A percentile compares a stretch with the other conserved stretches of the same genome.
These are phyloP conservation scores for Bucorvus abyssinicus DNA, from an alignment of 2,797 vertebrate genomes.

Conservation along the genomic window DNA sequence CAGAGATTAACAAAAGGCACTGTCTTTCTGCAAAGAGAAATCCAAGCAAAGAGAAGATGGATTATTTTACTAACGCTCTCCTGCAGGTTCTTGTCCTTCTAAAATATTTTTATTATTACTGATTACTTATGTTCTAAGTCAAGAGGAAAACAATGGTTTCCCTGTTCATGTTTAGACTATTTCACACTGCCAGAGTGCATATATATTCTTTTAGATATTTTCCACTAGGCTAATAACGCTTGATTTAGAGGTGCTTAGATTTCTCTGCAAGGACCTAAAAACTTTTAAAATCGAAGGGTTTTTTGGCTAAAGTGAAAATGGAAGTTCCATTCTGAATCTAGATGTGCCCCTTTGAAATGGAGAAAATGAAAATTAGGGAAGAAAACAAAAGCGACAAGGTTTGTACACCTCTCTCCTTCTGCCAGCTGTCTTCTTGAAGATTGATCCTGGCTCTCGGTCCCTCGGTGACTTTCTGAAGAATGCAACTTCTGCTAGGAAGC, in stretches of 20 bases:
- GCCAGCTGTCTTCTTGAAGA: background rate
- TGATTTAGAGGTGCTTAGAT: background rate
- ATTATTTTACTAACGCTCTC: background rate
- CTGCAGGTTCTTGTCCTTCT: background rate
- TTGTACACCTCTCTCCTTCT: background rate
- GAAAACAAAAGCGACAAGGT: background rate
- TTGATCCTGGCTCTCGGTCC: rapidly evolving
- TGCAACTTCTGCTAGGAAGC: background rate
- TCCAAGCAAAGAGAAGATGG: background rate
- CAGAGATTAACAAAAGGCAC: background rate
- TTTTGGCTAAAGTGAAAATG: background rate
- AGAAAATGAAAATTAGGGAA: background rate
- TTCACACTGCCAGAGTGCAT: background rate
- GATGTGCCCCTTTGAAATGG: background rate
- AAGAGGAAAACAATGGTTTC: background rate
- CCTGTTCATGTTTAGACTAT: background rate
- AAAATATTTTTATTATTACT: conserved; percentile 4
- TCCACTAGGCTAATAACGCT: background rate
- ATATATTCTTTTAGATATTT: background rate
- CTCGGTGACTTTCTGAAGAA: background rate
- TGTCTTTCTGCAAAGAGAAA: background rate
- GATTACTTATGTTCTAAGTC: background rate
- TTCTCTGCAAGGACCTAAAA: background rate
- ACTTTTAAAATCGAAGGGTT: background rate
- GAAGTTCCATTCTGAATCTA: background rate